A percentile compares a stretch with the other conserved stretches of the same genome.
phyloP scores from a whole-genome alignment of 37 sponge, comb jelly and placozoan genomes.

The Petrosia ficiformis region DNA sequence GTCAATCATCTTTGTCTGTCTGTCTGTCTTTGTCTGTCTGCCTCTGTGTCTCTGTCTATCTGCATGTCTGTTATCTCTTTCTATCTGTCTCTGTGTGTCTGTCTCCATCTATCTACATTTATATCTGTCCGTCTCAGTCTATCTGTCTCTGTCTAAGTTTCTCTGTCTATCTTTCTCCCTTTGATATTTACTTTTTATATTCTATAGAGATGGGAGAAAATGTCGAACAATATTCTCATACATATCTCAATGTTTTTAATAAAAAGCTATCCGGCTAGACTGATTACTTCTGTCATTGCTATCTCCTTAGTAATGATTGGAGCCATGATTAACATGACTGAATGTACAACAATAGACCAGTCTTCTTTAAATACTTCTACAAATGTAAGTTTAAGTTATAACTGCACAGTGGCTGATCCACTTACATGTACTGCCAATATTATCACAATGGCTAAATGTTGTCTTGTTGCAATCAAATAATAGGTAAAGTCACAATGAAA shows the following conservation, averaged over 20 bases:
- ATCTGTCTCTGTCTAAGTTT: no score
- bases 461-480: no score
- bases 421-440: no score
- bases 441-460: no score
- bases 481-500: no score
- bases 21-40: no score
- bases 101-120: neutral
- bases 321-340: conserved; percentile 65
- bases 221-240: conserved; percentile 22
- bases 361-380: neutral
- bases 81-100: no score
- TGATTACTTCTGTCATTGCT: conserved; percentile 42
- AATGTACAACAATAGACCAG: conserved; percentile 7
- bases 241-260: conserved; percentile 57
- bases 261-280: conserved; percentile 33
- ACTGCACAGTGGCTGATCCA: no score
- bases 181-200: neutral
- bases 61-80: no score
- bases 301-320: conserved; percentile 42
- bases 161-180: neutral
- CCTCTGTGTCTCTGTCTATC: no score
- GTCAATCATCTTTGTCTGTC: no score
- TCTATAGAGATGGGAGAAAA: neutral
- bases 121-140: neutral
- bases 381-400: no score